Evolutionary conservation across 2,888 invertebrate species (phyloP).

Genomic region (Ceramica pisi): DNA sequence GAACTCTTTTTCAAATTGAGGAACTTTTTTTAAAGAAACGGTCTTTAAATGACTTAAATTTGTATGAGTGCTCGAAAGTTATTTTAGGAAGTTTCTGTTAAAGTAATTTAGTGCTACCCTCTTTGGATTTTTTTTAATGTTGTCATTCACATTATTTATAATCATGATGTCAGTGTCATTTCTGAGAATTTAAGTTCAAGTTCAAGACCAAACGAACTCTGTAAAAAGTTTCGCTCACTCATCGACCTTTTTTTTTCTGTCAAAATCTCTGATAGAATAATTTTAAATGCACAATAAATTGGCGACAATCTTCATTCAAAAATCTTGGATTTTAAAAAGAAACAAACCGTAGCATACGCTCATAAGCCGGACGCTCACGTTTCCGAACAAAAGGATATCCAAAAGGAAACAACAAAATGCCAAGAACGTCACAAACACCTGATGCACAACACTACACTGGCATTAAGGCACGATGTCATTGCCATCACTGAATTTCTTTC

Average conservation of each 20-base stretch:
- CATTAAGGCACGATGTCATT: conserved; percentile 70
- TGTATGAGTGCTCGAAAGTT: too few species aligned
- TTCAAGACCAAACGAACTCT: conserved; percentile 20
- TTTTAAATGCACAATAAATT: conserved; percentile 23
- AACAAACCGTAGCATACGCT: conserved; percentile 69
- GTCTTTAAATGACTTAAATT: background rate
- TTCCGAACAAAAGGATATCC: conserved; percentile 78
- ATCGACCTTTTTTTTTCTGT: background rate
- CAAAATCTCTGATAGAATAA: background rate
- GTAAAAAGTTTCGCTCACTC: conserved; percentile 20
- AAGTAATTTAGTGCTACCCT: conserved; percentile 30
- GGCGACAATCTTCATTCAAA: conserved; percentile 64
- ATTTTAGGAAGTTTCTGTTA: background rate
- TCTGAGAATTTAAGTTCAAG: conserved; percentile 19
- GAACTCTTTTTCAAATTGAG: conserved; percentile 13
- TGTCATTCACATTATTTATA: conserved; percentile 15
- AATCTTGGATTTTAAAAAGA: conserved; percentile 57
- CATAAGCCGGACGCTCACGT: conserved; percentile 67
- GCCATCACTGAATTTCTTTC: conserved; percentile 65
- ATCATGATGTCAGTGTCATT: conserved; percentile 14
- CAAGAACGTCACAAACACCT: conserved; percentile 76
- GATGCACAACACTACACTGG: conserved; percentile 68
- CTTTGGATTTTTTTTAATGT: conserved; percentile 3
- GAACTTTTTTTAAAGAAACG: conserved; percentile 3
- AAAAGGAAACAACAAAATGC: conserved; percentile 73